phyloP scores from a whole-genome alignment of 2,888 invertebrate species.

The Leptopilina syphax region DNA sequence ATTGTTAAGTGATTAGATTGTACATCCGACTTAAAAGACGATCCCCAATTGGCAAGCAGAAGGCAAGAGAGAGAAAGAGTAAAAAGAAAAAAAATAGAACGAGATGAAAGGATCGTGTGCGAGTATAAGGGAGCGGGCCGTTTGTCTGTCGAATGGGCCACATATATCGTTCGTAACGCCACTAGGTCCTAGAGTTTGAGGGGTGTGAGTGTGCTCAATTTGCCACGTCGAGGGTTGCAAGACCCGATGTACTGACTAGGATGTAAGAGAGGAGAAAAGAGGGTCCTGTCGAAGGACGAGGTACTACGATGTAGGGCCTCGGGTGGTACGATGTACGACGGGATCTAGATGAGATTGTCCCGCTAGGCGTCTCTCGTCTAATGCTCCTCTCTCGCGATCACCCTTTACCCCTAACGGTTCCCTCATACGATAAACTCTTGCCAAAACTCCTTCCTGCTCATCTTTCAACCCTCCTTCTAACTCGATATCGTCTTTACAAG shows the following conservation, averaged over 20 bases:
- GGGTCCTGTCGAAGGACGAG: slow-evolving; percentile 64
- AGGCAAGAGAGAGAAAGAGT: background rate
- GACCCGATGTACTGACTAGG: slow-evolving; percentile 66
- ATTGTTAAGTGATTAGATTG: background rate
- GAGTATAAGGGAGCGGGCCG: slow-evolving; percentile 61
- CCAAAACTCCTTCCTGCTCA: slow-evolving; percentile 54
- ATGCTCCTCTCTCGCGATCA: slow-evolving; percentile 61
- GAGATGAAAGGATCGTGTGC: slow-evolving; percentile 43
- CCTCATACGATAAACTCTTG: slow-evolving; percentile 72
- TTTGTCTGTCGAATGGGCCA: slow-evolving; percentile 71
- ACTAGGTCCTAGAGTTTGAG: slow-evolving; percentile 58
- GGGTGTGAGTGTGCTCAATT: slow-evolving; percentile 74
- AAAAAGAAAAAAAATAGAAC: slow-evolving; percentile 30
- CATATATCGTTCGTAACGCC: slow-evolving; percentile 70
- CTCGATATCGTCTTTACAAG: slow-evolving; percentile 23
- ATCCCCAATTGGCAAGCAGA: no score
- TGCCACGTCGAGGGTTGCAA: slow-evolving; percentile 73
- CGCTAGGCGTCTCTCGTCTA: slow-evolving; percentile 65
- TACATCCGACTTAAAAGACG: no score
- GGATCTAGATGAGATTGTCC: slow-evolving; percentile 77
- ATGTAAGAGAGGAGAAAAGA: slow-evolving; percentile 60
- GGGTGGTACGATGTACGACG: slow-evolving; percentile 75
- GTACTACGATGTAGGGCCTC: slow-evolving; percentile 73
- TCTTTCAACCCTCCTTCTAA: slow-evolving; percentile 9
- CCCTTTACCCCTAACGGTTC: slow-evolving; percentile 71